Evolutionary conservation across 2,797 vertebrate genomes (phyloP).

Genomic region (Hoplostethus atlanticus): DNA sequence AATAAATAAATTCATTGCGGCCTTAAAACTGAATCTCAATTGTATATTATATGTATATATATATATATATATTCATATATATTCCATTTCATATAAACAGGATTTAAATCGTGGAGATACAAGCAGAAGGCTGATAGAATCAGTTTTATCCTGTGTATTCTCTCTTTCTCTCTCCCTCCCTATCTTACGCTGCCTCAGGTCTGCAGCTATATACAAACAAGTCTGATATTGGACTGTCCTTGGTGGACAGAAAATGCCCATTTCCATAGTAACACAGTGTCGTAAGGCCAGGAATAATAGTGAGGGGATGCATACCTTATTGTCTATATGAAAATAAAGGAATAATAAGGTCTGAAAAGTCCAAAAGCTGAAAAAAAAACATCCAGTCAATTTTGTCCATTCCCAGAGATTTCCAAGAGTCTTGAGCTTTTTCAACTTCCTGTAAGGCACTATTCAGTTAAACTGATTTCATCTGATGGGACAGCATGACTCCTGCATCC

Average conservation of each 20-base stretch:
- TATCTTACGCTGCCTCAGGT: constrained; percentile 63
- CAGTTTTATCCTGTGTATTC: constrained; percentile 57
- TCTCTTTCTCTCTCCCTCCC: constrained; percentile 58
- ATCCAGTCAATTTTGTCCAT: constrained; percentile 52
- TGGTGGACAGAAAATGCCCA: constrained; percentile 81
- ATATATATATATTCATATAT: constrained; percentile 64
- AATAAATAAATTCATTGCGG: constrained; percentile 88
- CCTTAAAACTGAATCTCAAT: constrained; percentile 82
- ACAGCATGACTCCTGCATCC: constrained; percentile 26
- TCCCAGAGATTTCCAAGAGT: constrained; percentile 47
- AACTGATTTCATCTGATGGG: constrained; percentile 35
- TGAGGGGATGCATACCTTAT: constrained; percentile 62
- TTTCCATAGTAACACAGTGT: constrained; percentile 80
- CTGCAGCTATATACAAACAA: constrained; percentile 76
- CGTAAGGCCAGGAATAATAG: constrained; percentile 74
- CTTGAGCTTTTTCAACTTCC: constrained; percentile 56
- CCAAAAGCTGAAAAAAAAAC: constrained; percentile 58
- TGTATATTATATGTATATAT: constrained; percentile 73
- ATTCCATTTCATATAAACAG: constrained; percentile 82
- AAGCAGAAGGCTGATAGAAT: constrained; percentile 67
- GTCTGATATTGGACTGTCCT: constrained; percentile 76
- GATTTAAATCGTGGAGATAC: constrained; percentile 67
- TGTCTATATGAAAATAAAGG: constrained; percentile 74
- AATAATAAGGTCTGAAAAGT: constrained; percentile 53
- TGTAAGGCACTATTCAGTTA: constrained; percentile 75